Evolutionary conservation across 1,140 invertebrate species (phyloP).

Genomic region (Lutraria rhynchaena): DNA sequence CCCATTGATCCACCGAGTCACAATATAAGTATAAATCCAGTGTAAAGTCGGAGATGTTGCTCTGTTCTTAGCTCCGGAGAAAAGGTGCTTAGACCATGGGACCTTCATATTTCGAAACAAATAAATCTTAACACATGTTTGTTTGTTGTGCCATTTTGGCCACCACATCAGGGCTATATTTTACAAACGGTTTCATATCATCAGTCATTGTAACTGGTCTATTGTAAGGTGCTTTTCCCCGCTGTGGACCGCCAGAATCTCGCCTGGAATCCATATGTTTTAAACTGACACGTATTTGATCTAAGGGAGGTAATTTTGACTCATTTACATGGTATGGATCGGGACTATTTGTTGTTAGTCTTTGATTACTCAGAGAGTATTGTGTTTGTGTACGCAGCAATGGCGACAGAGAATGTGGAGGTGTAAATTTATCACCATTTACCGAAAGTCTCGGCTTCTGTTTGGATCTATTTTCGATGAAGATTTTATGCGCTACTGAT

Average conservation of each 20-base stretch:
- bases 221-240: slow-evolving; percentile 42
- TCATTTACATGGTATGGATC: slow-evolving; percentile 65
- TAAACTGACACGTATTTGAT: slow-evolving; percentile 71
- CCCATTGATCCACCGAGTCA: too few relatives aligned
- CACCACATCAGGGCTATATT: slow-evolving; percentile 74
- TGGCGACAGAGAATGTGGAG: slow-evolving; percentile 66
- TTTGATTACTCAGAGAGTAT: slow-evolving; percentile 75
- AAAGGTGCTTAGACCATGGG: too few relatives aligned
- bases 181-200: slow-evolving; percentile 75
- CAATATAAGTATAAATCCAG: too few relatives aligned
- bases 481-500: slow-evolving; percentile 71
- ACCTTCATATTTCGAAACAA: too few relatives aligned
- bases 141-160: slow-evolving; percentile 53
- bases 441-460: slow-evolving; percentile 66
- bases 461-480: slow-evolving; percentile 56
- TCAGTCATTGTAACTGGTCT: slow-evolving; percentile 64
- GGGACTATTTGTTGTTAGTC: slow-evolving; percentile 75
- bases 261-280: slow-evolving; percentile 69
- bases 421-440: slow-evolving; percentile 72
- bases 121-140: slow-evolving; percentile 31
- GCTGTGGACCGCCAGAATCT: neutral
- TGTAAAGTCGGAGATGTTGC: too few relatives aligned
- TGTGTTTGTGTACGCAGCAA: slow-evolving; percentile 75
- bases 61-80: too few relatives aligned
- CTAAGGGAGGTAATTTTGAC: slow-evolving; percentile 70